Base-by-base conservation (phyloP, 2,888 invertebrate genomes). In the Pyrocoelia pectoralis region DNA sequence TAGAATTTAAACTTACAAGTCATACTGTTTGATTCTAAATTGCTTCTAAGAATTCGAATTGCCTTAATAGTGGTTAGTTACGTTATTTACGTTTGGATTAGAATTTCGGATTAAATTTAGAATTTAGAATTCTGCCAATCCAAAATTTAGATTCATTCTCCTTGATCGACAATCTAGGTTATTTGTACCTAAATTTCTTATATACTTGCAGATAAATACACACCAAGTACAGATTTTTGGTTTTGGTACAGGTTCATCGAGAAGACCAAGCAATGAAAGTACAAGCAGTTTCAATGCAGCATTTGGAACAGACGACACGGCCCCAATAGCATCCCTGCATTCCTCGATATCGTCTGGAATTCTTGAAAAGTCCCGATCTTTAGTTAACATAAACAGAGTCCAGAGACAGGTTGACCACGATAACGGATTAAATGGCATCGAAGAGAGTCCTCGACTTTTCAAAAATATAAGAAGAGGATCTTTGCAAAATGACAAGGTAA, bases 231-330 rank as follows among this genome's bases (percentile, higher is more conserved):
- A n/a, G n/a, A n/a, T n/a, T n/a, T 24, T 24, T 24, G 4, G 24
- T 24, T 24, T 24, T 6, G 24, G n/a, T 24, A 41, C 56, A 80
- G 79, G 65, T 66, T 77, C 77, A 9, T 80, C 79, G 1, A 71
- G 80, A 67, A 68, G 80, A 49, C 70, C 76, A 1, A 79, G 79
- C 61, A 76, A 77, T 61, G 80, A 79, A 56, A 79, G 79, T 69
- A 74, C 74, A 1, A 73, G 73, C 60, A 79, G 78, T 61, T 56
- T 78, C 5, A 77, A 77, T 67, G 76, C 77, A 9, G 77, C 78
- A 0, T 70, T 71, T 56, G 75, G 77, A 9, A 66, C 71, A 9
- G 70, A 73, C 38, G 66, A 72, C 17, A 72, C 73, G 1, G 75
- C 75, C 3, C 76, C 77, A 61, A 61, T 76, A 5, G 68, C 67